These are phyloP conservation scores for Selene dorsalis DNA, from an alignment of 2,797 vertebrate genomes.

Conservation along the genomic window DNA sequence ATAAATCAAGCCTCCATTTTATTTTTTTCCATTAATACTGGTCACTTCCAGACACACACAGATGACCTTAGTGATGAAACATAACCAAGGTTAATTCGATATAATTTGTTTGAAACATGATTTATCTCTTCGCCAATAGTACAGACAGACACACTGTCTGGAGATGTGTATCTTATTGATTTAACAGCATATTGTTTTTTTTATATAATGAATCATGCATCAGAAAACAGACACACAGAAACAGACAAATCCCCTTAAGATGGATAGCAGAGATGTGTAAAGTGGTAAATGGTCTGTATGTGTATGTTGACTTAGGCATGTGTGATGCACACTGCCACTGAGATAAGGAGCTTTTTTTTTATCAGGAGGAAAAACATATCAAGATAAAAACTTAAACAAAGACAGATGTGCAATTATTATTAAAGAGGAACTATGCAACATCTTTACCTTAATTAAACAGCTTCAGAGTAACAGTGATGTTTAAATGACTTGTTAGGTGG, in stretches of 20 bases:
- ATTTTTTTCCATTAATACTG: conserved; percentile 14
- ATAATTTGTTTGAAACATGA: conserved; percentile 54
- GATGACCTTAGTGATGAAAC: conserved; percentile 49
- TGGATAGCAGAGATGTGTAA: conserved; percentile 26
- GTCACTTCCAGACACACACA: conserved; percentile 22
- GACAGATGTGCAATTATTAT: conserved; percentile 12
- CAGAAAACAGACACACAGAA: conserved; percentile 41
- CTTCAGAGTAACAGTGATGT: too few relatives aligned
- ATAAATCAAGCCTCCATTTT: conserved; percentile 44
- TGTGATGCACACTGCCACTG: background rate
- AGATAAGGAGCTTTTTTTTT: background rate
- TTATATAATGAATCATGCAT: conserved; percentile 56
- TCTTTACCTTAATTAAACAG: too few relatives aligned
- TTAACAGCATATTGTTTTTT: conserved; percentile 68
- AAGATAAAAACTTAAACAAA: background rate
- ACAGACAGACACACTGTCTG: conserved; percentile 44
- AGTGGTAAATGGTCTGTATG: conserved; percentile 38
- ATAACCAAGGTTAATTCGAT: conserved; percentile 65
- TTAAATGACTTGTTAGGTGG: too few relatives aligned
- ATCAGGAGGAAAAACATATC: background rate
- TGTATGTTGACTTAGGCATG: conserved; percentile 3
- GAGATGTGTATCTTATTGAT: conserved; percentile 64
- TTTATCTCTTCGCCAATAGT: conserved; percentile 62
- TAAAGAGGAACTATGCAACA: too few relatives aligned
- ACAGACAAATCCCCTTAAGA: conserved; percentile 59